These are phyloP conservation scores for Pristiophorus japonicus DNA, from an alignment of 2,113 vertebrate genomes.

Conservation along the genomic window DNA sequence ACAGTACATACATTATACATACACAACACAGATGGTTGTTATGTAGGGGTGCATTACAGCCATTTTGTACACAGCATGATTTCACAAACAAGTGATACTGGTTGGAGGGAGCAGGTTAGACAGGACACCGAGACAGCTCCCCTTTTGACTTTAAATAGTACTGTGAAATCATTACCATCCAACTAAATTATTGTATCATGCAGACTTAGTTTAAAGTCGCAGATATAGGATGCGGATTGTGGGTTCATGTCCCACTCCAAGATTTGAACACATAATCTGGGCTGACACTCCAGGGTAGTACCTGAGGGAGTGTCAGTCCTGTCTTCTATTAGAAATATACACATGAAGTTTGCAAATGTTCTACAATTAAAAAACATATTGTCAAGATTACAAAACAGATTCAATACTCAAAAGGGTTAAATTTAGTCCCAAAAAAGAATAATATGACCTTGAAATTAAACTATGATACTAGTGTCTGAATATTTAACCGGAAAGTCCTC, in stretches of 20 bases:
- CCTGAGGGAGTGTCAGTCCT: background rate
- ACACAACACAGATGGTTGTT: background rate
- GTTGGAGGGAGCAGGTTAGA: no score
- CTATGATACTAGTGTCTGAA: background rate
- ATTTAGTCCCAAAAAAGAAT: background rate
- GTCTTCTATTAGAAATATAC: background rate
- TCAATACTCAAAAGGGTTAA: background rate
- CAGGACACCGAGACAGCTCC: background rate
- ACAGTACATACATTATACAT: no score
- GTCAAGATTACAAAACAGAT: background rate
- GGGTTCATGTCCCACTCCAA: background rate
- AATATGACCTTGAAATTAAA: background rate
- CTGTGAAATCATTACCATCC: background rate
- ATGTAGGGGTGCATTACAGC: background rate
- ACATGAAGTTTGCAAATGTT: background rate
- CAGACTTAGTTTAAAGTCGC: background rate
- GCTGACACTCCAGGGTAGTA: background rate
- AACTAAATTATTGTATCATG: background rate
- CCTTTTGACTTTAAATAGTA: background rate
- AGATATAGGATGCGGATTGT: background rate
- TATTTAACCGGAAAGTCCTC: background rate
- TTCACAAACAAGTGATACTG: background rate
- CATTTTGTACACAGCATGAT: background rate
- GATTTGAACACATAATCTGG: background rate
- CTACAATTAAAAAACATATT: background rate